Evolutionary conservation across 2,113 vertebrate genomes (phyloP), one percentile per base, ranked within the genome.

Genomic region (Tenrec ecaudatus): DNA sequence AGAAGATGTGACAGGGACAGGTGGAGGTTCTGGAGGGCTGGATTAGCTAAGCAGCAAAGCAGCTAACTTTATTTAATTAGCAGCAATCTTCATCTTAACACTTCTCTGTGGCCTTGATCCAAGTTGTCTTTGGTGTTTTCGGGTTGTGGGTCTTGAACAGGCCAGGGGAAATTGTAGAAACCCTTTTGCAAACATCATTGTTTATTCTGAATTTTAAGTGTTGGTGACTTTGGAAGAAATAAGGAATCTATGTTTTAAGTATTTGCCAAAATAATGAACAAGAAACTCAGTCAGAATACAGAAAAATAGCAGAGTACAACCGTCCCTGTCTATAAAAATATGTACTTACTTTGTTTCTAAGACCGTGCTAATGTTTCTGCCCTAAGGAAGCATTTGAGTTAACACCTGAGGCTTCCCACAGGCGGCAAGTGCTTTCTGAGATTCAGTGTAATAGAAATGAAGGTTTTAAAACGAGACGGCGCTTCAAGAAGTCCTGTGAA

Each of bases 1-100:
- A 97, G 99, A 95, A 33, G 85, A 88, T 29, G n/a, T 5, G 92
- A 82, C 36, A 79, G 22, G 76, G 83, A n/a, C 62, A 86, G 69
- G 27, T 58, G 17, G 66, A 86, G 71, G 19, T 86, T 89, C 62
- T 69, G 43, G 25, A 60, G 29, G 66, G 15, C 23, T 94, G 31
- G 27, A 47, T 86, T 82, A 89, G 57, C 86, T 69, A 68, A 93
- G 58, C 57, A 85, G 64, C n/a, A 93, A 81, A 92, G 58, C 90
- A 80, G 6, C 36, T 87, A 3, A 89, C 60, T 87, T 33, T 68
- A 10, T 47, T 47, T 14, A 12, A 53, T 84, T 69, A n/a, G 58
- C 27, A 81, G 29, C 15, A 86, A 38, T 47, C 58, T 31, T 79
- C 38, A 33, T 53, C 66, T 29, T 94, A 76, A 10, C 85, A 68